phyloP scores from a whole-genome alignment of 1,140 invertebrate genomes.

The Drosophila miranda region DNA sequence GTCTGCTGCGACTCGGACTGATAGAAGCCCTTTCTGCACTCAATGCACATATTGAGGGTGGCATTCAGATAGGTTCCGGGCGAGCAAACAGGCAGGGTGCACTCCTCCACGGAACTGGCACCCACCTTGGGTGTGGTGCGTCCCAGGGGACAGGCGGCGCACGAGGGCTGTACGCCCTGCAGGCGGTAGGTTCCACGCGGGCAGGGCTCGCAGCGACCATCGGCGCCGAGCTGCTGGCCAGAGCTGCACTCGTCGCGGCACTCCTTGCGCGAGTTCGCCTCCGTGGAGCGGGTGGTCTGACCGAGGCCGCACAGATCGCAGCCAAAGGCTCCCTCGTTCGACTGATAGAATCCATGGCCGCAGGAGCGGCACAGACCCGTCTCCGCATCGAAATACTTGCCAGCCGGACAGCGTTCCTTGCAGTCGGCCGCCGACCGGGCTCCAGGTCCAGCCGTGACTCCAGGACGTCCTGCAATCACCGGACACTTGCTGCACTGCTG shows the following conservation, averaged over 20 bases:
- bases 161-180: constrained; percentile 93
- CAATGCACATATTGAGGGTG: constrained; percentile 91
- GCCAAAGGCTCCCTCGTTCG: constrained; percentile 94
- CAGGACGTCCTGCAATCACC: constrained; percentile 91
- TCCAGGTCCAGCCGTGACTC: constrained; percentile 93
- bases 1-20: constrained; percentile 96
- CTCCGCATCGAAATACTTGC: constrained; percentile 94
- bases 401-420: constrained; percentile 95
- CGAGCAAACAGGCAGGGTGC: constrained; percentile 93
- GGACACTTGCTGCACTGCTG: constrained; percentile 94
- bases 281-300: constrained; percentile 95
- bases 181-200: constrained; percentile 94
- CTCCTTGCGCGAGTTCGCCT: constrained; percentile 93
- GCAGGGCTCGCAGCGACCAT: constrained; percentile 96
- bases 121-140: constrained; percentile 93
- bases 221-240: constrained; percentile 92
- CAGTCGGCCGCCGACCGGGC: constrained; percentile 94
- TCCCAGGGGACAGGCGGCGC: constrained; percentile 93
- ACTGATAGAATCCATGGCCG: constrained; percentile 97
- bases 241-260: constrained; percentile 95
- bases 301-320: constrained; percentile 95
- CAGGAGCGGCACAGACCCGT: constrained; percentile 93
- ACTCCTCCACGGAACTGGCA: constrained; percentile 93
- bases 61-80: constrained; percentile 93
- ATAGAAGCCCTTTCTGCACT: constrained; percentile 96